Conservation (phyloP, 2,797 vertebrate genomes). For the Rhynchotus rufescens region DNA sequence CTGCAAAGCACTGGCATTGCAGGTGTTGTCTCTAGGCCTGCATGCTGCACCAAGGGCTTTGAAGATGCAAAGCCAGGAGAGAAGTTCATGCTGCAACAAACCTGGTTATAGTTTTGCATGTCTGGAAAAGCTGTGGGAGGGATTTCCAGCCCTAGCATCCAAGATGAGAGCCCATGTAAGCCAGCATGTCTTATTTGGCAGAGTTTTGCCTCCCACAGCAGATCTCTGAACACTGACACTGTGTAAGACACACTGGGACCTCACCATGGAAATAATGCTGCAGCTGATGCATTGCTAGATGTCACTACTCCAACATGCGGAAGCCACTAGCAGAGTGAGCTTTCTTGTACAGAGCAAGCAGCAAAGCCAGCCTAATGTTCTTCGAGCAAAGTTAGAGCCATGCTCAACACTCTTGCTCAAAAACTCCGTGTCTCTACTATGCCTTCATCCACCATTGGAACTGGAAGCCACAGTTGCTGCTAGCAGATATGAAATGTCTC, state of each 20-base stretch:
- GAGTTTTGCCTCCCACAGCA: no score
- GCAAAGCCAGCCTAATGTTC: background rate
- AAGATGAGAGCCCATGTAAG: no score
- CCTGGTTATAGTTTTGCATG: background rate
- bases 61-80: background rate
- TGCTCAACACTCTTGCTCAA: no score
- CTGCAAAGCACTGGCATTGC: background rate
- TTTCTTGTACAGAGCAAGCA: background rate
- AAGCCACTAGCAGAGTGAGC: background rate
- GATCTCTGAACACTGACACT: no score
- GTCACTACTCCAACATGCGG: background rate
- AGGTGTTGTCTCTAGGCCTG: no score
- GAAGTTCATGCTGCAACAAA: background rate
- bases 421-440: no score
- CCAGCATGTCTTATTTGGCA: no score
- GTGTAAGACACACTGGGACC: background rate
- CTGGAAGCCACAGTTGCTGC: background rate
- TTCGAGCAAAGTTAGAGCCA: background rate
- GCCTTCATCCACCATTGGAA: background rate
- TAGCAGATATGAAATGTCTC: rapidly evolving
- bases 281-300: background rate
- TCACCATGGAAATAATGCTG: background rate
- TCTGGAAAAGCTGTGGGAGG: background rate
- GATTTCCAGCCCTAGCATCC: background rate
- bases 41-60: background rate